A percentile compares a stretch with the other conserved stretches of the same genome.
These are phyloP conservation scores for Heliconius hortense DNA, from an alignment of 2,888 invertebrate genomes.

Conservation along the genomic window DNA sequence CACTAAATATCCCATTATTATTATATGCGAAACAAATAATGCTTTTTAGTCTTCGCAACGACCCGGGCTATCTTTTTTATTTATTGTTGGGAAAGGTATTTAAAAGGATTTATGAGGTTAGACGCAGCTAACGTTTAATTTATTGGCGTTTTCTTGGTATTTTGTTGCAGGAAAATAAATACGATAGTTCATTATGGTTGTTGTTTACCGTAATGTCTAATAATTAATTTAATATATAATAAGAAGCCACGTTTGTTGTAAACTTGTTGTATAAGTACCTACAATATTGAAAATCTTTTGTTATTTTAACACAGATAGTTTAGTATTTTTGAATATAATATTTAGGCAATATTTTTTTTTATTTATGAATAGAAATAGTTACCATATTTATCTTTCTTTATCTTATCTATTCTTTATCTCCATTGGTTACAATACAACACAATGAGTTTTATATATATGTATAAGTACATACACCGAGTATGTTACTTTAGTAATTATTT, in stretches of 20 bases:
- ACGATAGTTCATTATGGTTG: conserved; percentile 18
- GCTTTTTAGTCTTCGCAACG: conserved; percentile 54
- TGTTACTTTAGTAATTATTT: neutral
- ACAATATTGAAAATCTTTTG: neutral
- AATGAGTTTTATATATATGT: neutral
- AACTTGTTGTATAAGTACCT: neutral
- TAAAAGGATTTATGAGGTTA: conserved; percentile 47
- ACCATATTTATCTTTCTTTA: neutral
- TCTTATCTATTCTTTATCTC: neutral
- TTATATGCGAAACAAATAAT: conserved; percentile 79
- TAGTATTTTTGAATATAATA: neutral
- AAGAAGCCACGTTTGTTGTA: neutral
- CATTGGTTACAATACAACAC: neutral
- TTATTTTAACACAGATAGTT: neutral
- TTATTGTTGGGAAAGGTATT: conserved; percentile 70
- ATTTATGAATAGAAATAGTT: neutral
- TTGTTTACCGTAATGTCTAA: conserved; percentile 26
- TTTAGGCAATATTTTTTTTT: no score
- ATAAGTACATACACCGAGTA: neutral
- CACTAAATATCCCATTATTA: conserved; percentile 82
- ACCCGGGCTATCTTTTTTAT: conserved; percentile 58
- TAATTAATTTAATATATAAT: conserved; percentile 9
- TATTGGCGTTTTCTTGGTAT: conserved; percentile 31
- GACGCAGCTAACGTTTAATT: conserved; percentile 32
- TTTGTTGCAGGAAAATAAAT: conserved; percentile 33